Conservation (phyloP, 2,888 invertebrate genomes). For the Macrophya annulata region DNA sequence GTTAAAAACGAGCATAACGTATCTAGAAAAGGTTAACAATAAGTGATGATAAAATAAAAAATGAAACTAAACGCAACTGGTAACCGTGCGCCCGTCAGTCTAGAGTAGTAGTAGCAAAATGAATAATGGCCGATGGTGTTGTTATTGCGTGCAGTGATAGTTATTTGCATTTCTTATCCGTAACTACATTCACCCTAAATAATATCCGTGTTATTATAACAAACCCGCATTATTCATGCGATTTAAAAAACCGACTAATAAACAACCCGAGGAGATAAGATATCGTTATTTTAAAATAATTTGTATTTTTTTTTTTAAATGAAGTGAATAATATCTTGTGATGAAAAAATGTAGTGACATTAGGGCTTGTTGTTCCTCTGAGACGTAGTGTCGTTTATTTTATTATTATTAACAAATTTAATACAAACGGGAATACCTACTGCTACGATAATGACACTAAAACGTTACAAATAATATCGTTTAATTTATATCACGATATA, state of each 20-base stretch:
- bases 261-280: background rate
- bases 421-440: background rate
- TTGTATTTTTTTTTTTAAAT: background rate
- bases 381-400: background rate
- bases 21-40: background rate
- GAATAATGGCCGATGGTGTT: conserved; percentile 72
- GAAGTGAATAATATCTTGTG: conserved; percentile 1
- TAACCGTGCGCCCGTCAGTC: conserved; percentile 48
- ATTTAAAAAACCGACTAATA: background rate
- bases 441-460: background rate
- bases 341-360: conserved; percentile 20
- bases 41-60: background rate
- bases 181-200: background rate
- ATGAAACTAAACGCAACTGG: conserved; percentile 41
- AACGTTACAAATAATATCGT: background rate
- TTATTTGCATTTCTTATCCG: conserved; percentile 59
- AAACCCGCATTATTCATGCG: background rate
- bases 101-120: conserved; percentile 57
- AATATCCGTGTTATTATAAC: background rate
- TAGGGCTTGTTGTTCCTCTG: background rate
- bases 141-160: conserved; percentile 68
- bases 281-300: background rate
- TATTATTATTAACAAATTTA: background rate
- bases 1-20: background rate
- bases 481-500: background rate